These are phyloP conservation scores for Notodonta dromedarius DNA, from an alignment of 2,888 invertebrate genomes.

Conservation along the genomic window DNA sequence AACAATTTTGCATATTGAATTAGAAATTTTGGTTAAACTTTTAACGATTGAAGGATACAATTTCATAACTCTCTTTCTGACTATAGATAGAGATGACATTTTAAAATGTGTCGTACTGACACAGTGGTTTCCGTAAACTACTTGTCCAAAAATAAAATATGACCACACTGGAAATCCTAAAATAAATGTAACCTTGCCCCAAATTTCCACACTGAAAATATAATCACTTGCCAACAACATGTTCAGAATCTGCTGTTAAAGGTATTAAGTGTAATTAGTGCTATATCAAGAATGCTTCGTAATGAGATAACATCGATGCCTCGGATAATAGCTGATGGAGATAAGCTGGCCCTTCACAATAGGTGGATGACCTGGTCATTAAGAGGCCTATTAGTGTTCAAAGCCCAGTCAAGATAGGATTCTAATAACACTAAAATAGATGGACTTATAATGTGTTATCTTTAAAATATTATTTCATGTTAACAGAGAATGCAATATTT, in stretches of 20 bases:
- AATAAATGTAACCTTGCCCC: constrained; percentile 31
- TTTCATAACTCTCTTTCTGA: no score
- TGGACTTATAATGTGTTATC: neutral
- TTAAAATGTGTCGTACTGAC: neutral
- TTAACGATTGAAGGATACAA: no score
- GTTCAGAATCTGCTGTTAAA: constrained; percentile 22
- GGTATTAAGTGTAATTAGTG: constrained; percentile 39
- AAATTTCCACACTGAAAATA: constrained; percentile 32
- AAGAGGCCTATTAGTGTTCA: constrained; percentile 2
- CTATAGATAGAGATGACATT: no score
- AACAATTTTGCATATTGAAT: no score
- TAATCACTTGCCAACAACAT: constrained; percentile 40
- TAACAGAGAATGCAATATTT: no score
- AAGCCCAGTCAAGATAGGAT: constrained; percentile 1
- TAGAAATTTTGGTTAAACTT: no score
- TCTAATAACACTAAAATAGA: neutral
- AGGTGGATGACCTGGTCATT: constrained; percentile 17
- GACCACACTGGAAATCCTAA: neutral
- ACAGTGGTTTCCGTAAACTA: neutral
- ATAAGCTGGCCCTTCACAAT: constrained; percentile 30
- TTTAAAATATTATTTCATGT: neutral
- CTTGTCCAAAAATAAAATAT: neutral
- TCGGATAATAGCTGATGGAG: constrained; percentile 29
- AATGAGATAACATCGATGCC: constrained; percentile 33
- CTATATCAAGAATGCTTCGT: constrained; percentile 28